phyloP scores from a whole-genome alignment of 2,888 invertebrate species.

The Baronia brevicornis region DNA sequence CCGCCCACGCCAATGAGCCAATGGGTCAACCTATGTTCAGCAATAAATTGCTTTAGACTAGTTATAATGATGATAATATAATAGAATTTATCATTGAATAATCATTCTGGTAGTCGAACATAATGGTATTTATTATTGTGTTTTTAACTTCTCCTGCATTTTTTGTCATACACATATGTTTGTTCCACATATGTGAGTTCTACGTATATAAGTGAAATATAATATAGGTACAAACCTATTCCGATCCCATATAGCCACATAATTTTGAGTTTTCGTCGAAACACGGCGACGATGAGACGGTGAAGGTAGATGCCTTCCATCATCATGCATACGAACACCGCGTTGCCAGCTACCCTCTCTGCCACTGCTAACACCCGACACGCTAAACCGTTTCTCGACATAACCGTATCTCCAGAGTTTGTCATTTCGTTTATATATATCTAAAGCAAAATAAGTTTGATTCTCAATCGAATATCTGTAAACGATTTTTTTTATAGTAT shows the following conservation, averaged over 20 bases:
- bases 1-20: no score
- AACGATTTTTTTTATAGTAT: no score
- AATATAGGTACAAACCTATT: conserved; percentile 42
- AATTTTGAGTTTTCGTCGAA: conserved; percentile 72
- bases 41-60: no score
- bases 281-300: conserved; percentile 79
- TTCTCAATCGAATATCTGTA: background rate
- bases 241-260: conserved; percentile 58
- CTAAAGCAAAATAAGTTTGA: conserved; percentile 35
- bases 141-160: no score
- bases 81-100: no score
- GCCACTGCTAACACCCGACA: conserved; percentile 74
- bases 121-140: no score
- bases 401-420: conserved; percentile 52
- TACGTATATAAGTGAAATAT: no score
- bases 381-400: conserved; percentile 64
- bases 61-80: no score
- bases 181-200: no score
- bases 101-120: no score
- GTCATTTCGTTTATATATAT: conserved; percentile 74
- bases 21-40: no score
- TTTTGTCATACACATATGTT: no score
- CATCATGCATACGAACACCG: conserved; percentile 82
- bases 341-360: conserved; percentile 72
- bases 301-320: conserved; percentile 80